A percentile compares a stretch with the other conserved stretches of the same genome.
Conservation (phyloP, 2,888 invertebrate genomes). For the Chamaedrilus cognettii region DNA sequence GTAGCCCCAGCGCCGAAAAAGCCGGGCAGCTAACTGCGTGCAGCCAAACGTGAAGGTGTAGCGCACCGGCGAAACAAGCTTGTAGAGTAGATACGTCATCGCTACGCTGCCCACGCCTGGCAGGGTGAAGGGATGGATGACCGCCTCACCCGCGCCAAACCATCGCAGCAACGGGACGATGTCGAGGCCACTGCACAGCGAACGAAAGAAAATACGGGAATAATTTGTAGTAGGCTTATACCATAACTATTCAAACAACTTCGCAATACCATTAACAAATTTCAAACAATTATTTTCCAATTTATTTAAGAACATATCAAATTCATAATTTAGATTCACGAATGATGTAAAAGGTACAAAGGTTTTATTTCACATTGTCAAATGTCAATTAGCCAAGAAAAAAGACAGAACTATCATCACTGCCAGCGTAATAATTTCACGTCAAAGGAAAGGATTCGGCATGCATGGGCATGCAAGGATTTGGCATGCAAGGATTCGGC, state of each 20-base stretch:
- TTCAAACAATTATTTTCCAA: background rate
- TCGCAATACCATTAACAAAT: background rate
- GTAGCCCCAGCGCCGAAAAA: slow-evolving; percentile 76
- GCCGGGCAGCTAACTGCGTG: slow-evolving; percentile 82
- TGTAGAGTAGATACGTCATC: slow-evolving; percentile 88
- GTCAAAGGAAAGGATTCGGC: no score
- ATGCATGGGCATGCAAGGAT: no score
- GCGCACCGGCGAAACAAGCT: slow-evolving; percentile 85
- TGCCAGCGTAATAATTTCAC: no score
- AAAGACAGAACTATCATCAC: no score
- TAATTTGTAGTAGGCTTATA: background rate
- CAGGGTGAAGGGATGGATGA: slow-evolving; percentile 75
- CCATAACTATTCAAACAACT: no score
- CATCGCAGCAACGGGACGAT: slow-evolving; percentile 77
- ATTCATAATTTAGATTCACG: background rate
- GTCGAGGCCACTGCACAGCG: slow-evolving; percentile 82
- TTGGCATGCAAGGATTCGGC: no score
- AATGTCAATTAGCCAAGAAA: no score
- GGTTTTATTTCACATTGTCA: no score
- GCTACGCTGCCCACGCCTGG: slow-evolving; percentile 87
- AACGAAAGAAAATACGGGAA: background rate
- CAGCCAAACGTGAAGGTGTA: slow-evolving; percentile 92
- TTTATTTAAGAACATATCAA: background rate
- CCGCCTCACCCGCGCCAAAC: slow-evolving; percentile 75
- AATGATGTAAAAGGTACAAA: background rate